Evolutionary conservation across 2,797 vertebrate genomes (phyloP).

Genomic region (Microchirus variegatus): DNA sequence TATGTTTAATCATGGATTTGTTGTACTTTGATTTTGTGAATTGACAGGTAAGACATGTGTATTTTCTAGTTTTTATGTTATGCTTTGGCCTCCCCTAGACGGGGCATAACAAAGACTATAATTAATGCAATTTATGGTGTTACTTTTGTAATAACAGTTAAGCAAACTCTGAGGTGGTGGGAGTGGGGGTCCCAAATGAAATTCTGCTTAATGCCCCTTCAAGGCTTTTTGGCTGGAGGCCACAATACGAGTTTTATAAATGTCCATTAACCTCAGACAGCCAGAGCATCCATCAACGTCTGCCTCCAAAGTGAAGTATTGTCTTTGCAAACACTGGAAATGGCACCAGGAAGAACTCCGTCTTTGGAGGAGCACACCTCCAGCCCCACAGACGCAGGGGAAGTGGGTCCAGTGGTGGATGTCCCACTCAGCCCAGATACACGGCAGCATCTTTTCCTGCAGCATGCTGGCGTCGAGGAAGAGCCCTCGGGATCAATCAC

Average conservation of each 20-base stretch:
- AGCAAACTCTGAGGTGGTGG: too few species aligned
- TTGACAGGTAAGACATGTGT: too few species aligned
- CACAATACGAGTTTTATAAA: conserved; percentile 25
- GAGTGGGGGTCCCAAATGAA: too few species aligned
- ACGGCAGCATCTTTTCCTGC: conserved; percentile 59
- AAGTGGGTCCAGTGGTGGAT: conserved; percentile 51
- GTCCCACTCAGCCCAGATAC: conserved; percentile 46
- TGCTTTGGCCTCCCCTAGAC: too few species aligned
- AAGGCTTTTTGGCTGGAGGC: conserved; percentile 19
- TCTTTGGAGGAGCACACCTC: conserved; percentile 40
- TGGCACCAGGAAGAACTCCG: conserved; percentile 63
- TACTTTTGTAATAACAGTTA: too few species aligned
- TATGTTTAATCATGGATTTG: too few species aligned
- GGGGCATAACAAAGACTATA: too few species aligned
- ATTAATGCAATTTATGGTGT: too few species aligned
- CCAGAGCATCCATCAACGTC: conserved; percentile 50
- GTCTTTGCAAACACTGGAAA: conserved; percentile 44
- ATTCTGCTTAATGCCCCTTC: too few species aligned
- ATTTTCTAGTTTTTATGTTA: too few species aligned
- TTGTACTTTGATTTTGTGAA: too few species aligned
- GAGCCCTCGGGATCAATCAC: conserved; percentile 71
- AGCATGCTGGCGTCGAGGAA: conserved; percentile 65
- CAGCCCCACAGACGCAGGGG: conserved; percentile 25
- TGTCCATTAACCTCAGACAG: conserved; percentile 50
- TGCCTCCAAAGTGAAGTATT: conserved; percentile 28